phyloP scores from a whole-genome alignment of 2,113 vertebrate species.

The Ammodytes dubius region DNA sequence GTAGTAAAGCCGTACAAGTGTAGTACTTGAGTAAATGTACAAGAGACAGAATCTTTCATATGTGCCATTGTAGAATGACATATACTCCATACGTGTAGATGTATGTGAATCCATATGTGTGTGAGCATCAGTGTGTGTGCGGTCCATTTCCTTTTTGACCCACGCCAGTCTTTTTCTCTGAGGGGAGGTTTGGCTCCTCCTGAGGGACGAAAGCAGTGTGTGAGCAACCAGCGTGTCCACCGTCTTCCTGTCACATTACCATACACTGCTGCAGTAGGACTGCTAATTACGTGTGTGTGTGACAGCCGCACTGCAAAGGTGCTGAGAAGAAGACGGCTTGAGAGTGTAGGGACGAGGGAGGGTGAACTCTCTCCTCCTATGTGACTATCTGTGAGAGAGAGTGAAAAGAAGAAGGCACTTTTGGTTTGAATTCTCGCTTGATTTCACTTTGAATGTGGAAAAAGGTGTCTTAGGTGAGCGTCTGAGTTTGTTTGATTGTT shows the following conservation, averaged over 20 bases:
- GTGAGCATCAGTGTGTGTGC: conserved; percentile 8
- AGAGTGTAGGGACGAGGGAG: conserved; percentile 8
- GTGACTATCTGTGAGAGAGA: conserved; percentile 26
- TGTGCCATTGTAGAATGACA: background rate
- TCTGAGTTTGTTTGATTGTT: conserved; percentile 17
- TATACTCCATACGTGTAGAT: background rate
- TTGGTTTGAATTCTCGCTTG: conserved; percentile 30
- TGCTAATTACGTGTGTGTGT: conserved; percentile 77
- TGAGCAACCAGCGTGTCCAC: conserved; percentile 66
- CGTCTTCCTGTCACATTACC: conserved; percentile 78
- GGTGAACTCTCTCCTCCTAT: conserved; percentile 31
- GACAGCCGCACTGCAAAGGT: conserved; percentile 71
- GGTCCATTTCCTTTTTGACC: conserved; percentile 40
- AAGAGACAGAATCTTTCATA: background rate
- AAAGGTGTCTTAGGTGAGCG: conserved; percentile 1
- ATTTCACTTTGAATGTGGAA: conserved; percentile 8
- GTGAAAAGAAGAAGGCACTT: conserved; percentile 28
- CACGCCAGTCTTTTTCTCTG: conserved; percentile 1
- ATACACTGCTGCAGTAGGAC: conserved; percentile 69
- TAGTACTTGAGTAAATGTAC: background rate
- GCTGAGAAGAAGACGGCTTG: conserved; percentile 55
- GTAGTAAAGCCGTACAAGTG: background rate
- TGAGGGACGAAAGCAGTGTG: conserved; percentile 43
- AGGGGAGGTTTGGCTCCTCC: conserved; percentile 17
- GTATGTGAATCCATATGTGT: background rate